phyloP scores from a whole-genome alignment of 1,140 invertebrate species.

The Drosophila pachea region DNA sequence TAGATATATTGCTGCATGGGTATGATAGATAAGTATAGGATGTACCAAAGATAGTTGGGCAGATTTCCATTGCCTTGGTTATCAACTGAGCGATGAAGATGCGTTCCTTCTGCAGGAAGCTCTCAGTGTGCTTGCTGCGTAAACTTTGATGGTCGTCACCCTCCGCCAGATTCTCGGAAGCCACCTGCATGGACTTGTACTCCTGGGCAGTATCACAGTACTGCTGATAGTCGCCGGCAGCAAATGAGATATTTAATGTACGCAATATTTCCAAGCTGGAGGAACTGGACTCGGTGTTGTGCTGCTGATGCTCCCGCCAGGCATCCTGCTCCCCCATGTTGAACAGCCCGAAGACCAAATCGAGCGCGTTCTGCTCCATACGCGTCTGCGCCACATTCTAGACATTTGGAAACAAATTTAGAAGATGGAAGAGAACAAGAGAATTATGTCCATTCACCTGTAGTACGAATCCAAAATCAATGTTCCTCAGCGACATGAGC shows the following conservation, averaged over 20 bases:
- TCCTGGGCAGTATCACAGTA: constrained; percentile 60
- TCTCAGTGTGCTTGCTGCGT: constrained; percentile 79
- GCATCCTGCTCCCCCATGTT: constrained; percentile 75
- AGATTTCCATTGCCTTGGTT: constrained; percentile 68
- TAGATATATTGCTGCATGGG: background rate
- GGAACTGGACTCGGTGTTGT: constrained; percentile 65
- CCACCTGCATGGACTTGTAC: constrained; percentile 43
- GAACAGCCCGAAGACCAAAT: constrained; percentile 72
- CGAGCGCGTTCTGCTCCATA: constrained; percentile 69
- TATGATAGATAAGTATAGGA: background rate
- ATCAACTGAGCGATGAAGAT: constrained; percentile 70
- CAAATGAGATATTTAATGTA: constrained; percentile 69
- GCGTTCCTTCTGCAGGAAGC: constrained; percentile 68
- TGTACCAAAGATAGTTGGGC: constrained; percentile 73
- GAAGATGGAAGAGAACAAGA: background rate
- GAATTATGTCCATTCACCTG: constrained; percentile 74
- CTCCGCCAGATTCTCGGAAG: constrained; percentile 6
- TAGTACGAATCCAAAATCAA: constrained; percentile 80
- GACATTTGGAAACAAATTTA: background rate
- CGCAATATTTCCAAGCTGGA: constrained; percentile 73
- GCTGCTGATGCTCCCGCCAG: constrained; percentile 60
- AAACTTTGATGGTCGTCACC: constrained; percentile 66
- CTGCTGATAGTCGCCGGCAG: constrained; percentile 64
- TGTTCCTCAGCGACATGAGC: constrained; percentile 80
- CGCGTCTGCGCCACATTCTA: constrained; percentile 63